Evolutionary conservation across 2,113 vertebrate genomes (phyloP).

Genomic region (Dunckerocampus dactyliophorus): DNA sequence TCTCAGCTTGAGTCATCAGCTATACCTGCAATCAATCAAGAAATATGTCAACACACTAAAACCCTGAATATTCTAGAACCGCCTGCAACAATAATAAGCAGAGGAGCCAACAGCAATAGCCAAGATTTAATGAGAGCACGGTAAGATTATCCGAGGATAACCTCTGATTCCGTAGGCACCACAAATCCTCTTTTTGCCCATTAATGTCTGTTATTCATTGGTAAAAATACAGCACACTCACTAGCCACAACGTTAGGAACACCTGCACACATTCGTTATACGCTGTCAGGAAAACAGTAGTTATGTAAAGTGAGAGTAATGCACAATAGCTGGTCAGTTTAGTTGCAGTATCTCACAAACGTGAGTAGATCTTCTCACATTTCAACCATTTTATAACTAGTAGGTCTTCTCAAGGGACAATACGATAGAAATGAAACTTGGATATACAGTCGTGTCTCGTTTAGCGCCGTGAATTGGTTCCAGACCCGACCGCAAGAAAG

Average conservation of each 20-base stretch:
- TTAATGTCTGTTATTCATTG: slow-evolving; percentile 10
- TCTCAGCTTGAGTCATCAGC: slow-evolving; percentile 43
- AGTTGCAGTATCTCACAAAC: too few relatives aligned
- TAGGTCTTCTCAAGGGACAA: too few relatives aligned
- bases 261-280: neutral
- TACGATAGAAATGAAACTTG: too few relatives aligned
- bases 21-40: neutral
- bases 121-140: slow-evolving; percentile 27
- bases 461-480: too few relatives aligned
- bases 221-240: neutral
- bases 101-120: slow-evolving; percentile 43
- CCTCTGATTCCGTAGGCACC: neutral
- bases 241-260: neutral
- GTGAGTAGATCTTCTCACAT: too few relatives aligned
- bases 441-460: too few relatives aligned
- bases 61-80: slow-evolving; percentile 36
- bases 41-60: slow-evolving; percentile 14
- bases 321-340: too few relatives aligned
- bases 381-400: too few relatives aligned
- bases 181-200: slow-evolving; percentile 1
- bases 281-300: neutral
- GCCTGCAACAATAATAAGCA: slow-evolving; percentile 45
- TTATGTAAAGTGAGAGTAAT: neutral
- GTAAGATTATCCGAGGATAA: slow-evolving; percentile 8
- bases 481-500: too few relatives aligned